phyloP scores from a whole-genome alignment of 2,113 vertebrate genomes.

The Chitala chitala region DNA sequence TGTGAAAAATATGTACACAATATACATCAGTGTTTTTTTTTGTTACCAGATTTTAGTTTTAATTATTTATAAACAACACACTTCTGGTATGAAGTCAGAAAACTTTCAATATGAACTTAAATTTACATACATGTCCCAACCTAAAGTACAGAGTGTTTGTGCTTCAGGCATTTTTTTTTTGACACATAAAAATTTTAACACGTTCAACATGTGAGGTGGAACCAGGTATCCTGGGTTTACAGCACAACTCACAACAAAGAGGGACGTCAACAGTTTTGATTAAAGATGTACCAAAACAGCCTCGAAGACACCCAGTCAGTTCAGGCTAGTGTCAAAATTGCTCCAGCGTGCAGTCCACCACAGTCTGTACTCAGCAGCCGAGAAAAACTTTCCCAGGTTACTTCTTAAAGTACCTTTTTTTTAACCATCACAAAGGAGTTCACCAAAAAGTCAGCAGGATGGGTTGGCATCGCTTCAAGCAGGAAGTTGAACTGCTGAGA shows the following conservation, averaged over 20 bases:
- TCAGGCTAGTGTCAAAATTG: not conserved
- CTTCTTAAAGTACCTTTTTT: slow-evolving; percentile 27
- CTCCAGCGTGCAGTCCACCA: not conserved
- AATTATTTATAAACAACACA: too few relatives aligned
- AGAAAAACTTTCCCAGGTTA: slow-evolving; percentile 39
- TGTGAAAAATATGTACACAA: too few relatives aligned
- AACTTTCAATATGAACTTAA: not conserved
- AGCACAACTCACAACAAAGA: not conserved
- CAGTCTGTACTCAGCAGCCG: not conserved
- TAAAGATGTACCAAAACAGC: not conserved
- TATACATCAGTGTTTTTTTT: too few relatives aligned
- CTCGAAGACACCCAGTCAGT: not conserved
- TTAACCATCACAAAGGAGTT: slow-evolving; percentile 55
- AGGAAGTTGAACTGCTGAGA: slow-evolving; percentile 29
- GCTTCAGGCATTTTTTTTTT: not conserved
- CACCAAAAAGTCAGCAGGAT: slow-evolving; percentile 58
- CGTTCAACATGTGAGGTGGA: not conserved
- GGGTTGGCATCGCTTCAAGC: slow-evolving; percentile 46
- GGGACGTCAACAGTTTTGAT: not conserved
- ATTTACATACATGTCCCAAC: not conserved
- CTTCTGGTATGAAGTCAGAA: not conserved
- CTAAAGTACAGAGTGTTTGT: not conserved
- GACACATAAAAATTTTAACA: not conserved
- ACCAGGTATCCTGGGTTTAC: not conserved
- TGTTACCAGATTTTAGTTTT: too few relatives aligned